phyloP scores from a whole-genome alignment of 2,888 invertebrate species.

The Agrotis exclamationis region DNA sequence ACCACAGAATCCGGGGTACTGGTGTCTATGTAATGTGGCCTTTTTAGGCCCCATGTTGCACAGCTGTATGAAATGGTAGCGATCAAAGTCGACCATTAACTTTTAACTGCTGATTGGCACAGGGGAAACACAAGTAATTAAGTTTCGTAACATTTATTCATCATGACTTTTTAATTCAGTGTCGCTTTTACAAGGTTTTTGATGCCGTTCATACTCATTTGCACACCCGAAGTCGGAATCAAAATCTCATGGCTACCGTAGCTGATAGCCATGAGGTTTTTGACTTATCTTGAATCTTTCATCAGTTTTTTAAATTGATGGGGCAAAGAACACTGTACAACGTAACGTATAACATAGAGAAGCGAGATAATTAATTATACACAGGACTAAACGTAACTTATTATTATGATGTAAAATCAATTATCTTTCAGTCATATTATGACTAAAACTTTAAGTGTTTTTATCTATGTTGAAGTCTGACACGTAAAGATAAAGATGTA shows the following conservation, averaged over 20 bases:
- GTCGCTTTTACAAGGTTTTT: constrained; percentile 27
- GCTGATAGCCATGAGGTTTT: too few relatives aligned
- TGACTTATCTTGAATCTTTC: too few relatives aligned
- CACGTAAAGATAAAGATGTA: constrained; percentile 4
- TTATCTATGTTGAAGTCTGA: constrained; percentile 9
- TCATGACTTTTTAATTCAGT: constrained; percentile 34
- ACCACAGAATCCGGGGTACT: too few relatives aligned
- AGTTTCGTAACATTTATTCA: constrained; percentile 30
- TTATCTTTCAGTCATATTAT: not conserved
- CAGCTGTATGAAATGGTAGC: constrained; percentile 21
- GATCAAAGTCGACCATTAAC: constrained; percentile 22
- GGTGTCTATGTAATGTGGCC: too few relatives aligned
- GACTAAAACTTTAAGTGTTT: not conserved
- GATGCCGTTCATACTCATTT: not conserved
- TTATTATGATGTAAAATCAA: not conserved
- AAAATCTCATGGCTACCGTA: too few relatives aligned
- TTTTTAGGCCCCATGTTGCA: too few relatives aligned
- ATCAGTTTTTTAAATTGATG: too few relatives aligned
- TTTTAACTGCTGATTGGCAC: constrained; percentile 33
- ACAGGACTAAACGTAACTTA: too few relatives aligned
- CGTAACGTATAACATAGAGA: too few relatives aligned
- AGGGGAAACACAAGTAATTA: constrained; percentile 43
- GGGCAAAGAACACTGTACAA: too few relatives aligned
- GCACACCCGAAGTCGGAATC: too few relatives aligned
- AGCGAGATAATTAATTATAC: too few relatives aligned